These are phyloP conservation scores for Panthera leo DNA, from an alignment of 2,113 vertebrate genomes.

Conservation along the genomic window DNA sequence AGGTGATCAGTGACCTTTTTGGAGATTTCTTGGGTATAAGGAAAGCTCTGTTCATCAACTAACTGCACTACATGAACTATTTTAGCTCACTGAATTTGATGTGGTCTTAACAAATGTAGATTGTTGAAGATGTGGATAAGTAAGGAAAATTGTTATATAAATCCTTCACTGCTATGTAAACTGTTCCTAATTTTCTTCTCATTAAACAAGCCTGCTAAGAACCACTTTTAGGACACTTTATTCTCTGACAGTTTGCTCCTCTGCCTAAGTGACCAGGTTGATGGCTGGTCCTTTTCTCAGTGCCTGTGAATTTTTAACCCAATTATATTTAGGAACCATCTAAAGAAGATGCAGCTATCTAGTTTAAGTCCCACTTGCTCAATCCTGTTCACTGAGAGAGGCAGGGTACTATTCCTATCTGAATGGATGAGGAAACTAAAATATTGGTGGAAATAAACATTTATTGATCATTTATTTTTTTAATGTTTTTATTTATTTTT, in stretches of 20 bases:
- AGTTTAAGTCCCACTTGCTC: neutral
- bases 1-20: neutral
- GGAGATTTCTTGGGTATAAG: neutral
- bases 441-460: neutral
- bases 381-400: neutral
- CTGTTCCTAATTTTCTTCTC: neutral
- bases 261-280: neutral
- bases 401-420: neutral
- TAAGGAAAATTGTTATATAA: conserved; percentile 33
- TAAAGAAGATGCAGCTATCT: neutral
- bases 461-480: neutral
- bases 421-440: neutral
- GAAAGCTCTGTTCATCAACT: neutral
- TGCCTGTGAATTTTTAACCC: neutral
- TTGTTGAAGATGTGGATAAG: neutral
- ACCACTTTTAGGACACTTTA: neutral
- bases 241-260: neutral
- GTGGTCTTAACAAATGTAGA: neutral
- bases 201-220: neutral
- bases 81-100: neutral
- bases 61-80: neutral
- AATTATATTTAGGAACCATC: neutral
- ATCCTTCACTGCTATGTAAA: neutral
- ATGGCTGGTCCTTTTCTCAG: neutral
- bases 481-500: too few relatives aligned